Evolutionary conservation across 2,888 invertebrate species (phyloP).

Genomic region (Ornithoptera priamus): DNA sequence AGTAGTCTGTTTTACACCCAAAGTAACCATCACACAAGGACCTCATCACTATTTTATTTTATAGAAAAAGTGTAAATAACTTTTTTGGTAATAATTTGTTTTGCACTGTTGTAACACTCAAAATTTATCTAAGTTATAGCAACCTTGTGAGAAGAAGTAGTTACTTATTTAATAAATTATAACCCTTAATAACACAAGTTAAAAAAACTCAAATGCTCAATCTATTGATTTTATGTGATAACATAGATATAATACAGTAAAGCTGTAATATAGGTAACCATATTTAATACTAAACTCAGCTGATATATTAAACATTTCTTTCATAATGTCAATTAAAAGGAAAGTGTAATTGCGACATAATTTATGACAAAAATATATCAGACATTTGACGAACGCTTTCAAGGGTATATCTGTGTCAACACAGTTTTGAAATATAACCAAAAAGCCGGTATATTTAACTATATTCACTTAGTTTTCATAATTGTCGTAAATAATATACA

Average conservation of each 20-base stretch:
- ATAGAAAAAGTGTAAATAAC: too few species aligned
- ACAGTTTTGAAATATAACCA: slow-evolving; percentile 55
- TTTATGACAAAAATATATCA: slow-evolving; percentile 25
- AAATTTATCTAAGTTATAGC: too few species aligned
- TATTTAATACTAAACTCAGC: not conserved
- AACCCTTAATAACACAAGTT: too few species aligned
- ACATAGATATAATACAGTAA: not conserved
- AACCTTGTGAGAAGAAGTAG: too few species aligned
- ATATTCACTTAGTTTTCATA: not conserved
- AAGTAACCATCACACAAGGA: too few species aligned
- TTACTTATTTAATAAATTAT: too few species aligned
- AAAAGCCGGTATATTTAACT: slow-evolving; percentile 55
- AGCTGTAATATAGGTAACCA: not conserved
- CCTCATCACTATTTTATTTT: too few species aligned
- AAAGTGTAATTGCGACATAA: slow-evolving; percentile 8
- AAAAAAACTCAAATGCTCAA: too few species aligned
- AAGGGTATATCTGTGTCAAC: slow-evolving; percentile 59
- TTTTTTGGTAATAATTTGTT: too few species aligned
- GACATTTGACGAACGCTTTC: slow-evolving; percentile 36
- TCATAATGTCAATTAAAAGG: not conserved
- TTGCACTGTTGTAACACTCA: too few species aligned
- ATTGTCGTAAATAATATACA: slow-evolving; percentile 1
- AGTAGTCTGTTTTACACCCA: too few species aligned
- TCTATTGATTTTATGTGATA: too few species aligned
- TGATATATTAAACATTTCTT: not conserved